Evolutionary conservation across 2,888 invertebrate genomes (phyloP).

Genomic region (Cephus pygmeus): DNA sequence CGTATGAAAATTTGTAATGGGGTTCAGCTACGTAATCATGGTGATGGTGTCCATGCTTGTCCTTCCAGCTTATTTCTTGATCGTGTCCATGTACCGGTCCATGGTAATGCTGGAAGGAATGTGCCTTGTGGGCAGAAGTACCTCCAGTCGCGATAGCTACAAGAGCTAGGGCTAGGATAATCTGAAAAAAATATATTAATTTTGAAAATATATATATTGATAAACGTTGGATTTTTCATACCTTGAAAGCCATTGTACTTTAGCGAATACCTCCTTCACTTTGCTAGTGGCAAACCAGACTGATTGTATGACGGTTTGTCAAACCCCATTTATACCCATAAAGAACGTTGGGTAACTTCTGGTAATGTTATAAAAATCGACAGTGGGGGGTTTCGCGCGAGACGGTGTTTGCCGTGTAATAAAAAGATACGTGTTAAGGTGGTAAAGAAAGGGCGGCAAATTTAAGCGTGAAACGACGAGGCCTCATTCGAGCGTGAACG

Average conservation of each 20-base stretch:
- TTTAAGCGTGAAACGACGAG: background rate
- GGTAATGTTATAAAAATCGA: background rate
- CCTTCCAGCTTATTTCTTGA: conserved; percentile 31
- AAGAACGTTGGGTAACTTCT: background rate
- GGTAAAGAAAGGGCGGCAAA: background rate
- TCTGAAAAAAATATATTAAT: conserved; percentile 14
- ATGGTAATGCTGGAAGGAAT: conserved; percentile 34
- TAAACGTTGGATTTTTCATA: background rate
- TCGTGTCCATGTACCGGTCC: conserved; percentile 34
- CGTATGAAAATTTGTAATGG: conserved; percentile 34
- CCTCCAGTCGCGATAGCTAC: conserved; percentile 11
- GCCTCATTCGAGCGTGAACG: background rate
- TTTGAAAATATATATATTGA: conserved; percentile 1
- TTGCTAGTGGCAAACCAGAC: background rate
- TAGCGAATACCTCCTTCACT: background rate
- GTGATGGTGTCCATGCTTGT: conserved; percentile 37
- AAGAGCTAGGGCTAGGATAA: conserved; percentile 11
- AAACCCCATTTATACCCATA: background rate
- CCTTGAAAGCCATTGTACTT: background rate
- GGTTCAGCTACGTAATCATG: conserved; percentile 35
- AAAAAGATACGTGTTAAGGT: background rate
- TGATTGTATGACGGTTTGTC: background rate
- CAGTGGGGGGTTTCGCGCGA: background rate
- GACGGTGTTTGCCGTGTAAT: background rate
- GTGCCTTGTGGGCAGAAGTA: conserved; percentile 23